Evolutionary conservation across 1,140 invertebrate genomes (phyloP).

Genomic region (Babylonia areolata): DNA sequence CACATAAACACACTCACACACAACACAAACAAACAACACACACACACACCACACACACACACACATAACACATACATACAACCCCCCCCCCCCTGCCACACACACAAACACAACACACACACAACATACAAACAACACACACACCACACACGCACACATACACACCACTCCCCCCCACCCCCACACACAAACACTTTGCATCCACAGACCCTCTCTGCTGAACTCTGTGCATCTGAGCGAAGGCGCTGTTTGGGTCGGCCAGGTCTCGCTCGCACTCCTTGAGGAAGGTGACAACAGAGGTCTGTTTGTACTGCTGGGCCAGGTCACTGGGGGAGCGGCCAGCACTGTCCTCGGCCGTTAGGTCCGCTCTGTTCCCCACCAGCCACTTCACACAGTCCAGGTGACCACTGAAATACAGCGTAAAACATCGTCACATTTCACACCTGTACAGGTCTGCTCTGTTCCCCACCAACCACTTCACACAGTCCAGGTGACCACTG

Average conservation of each 20-base stretch:
- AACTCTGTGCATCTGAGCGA: slow-evolving; percentile 55
- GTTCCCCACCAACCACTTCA: slow-evolving; percentile 74
- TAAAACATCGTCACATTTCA: no score
- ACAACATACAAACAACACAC: no score
- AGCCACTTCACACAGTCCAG: slow-evolving; percentile 74
- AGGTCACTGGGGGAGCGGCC: slow-evolving; percentile 68
- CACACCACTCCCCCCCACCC: no score
- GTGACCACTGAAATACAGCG: slow-evolving; percentile 67
- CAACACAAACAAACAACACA: neutral
- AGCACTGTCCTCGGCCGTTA: slow-evolving; percentile 67
- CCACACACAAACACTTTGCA: no score
- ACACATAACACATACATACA: neutral
- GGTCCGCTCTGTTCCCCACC: slow-evolving; percentile 68
- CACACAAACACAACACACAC: neutral
- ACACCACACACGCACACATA: no score
- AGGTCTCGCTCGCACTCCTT: slow-evolving; percentile 62
- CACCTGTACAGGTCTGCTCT: slow-evolving; percentile 63
- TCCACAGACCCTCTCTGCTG: slow-evolving; percentile 39
- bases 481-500: slow-evolving; percentile 73
- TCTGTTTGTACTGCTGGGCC: slow-evolving; percentile 69
- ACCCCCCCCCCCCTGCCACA: no score
- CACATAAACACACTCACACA: neutral
- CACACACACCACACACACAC: neutral
- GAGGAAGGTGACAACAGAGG: slow-evolving; percentile 67
- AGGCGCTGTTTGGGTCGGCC: slow-evolving; percentile 60